Evolutionary conservation across 1,140 invertebrate genomes (phyloP).

Genomic region (Plutomurus gul): DNA sequence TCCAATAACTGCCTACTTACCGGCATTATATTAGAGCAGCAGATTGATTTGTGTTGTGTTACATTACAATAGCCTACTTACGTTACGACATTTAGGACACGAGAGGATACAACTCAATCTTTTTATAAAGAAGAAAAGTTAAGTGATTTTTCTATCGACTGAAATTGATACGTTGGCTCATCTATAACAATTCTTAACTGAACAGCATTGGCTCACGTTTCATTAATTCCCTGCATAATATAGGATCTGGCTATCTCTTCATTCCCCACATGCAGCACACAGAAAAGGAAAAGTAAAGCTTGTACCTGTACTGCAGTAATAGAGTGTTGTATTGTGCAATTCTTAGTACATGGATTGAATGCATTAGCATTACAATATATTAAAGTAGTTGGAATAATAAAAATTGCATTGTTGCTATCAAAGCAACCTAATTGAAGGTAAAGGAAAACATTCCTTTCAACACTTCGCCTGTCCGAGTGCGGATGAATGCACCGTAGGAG

Average conservation of each 20-base stretch:
- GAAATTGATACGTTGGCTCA: conserved; percentile 31
- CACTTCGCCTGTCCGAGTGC: conserved; percentile 3
- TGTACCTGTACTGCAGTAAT: too few relatives aligned
- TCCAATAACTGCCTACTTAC: conserved; percentile 12
- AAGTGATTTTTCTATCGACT: conserved; percentile 18
- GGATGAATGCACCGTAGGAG: conserved; percentile 10
- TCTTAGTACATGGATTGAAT: neutral
- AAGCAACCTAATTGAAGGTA: conserved; percentile 11
- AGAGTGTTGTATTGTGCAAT: neutral
- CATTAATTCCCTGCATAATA: neutral
- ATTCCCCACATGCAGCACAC: neutral
- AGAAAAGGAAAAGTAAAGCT: neutral
- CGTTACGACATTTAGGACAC: neutral
- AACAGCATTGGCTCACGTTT: conserved; percentile 11
- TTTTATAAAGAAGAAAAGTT: neutral
- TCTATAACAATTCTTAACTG: conserved; percentile 2
- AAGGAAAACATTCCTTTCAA: conserved; percentile 28
- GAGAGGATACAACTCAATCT: conserved; percentile 1
- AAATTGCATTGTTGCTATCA: conserved; percentile 25
- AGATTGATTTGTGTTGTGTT: neutral
- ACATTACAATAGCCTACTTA: neutral
- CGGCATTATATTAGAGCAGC: too few relatives aligned
- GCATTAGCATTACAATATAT: neutral
- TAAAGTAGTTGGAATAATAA: conserved; percentile 10
- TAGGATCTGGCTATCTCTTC: neutral